Conservation (phyloP, 37 sponge, comb jelly and placozoan species). For the Cliona cf. orientalis region DNA sequence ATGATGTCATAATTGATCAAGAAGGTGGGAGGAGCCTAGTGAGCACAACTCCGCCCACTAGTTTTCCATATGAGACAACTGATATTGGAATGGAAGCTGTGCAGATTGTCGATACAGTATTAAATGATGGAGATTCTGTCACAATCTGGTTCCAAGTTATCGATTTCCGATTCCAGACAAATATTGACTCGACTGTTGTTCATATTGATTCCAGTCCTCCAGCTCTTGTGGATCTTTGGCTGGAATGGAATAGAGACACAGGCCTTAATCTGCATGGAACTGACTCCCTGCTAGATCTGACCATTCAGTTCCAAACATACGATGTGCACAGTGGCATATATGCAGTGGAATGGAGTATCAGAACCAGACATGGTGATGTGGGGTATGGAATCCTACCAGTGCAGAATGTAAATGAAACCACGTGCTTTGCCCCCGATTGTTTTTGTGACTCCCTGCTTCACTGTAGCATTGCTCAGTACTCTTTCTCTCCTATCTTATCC, state of each 20-base stretch:
- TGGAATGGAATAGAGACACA: conserved; percentile 40
- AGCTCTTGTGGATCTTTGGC: conserved; percentile 34
- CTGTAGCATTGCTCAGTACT: conserved; percentile 34
- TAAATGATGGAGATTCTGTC: conserved; percentile 74
- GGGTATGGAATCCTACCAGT: conserved; percentile 63
- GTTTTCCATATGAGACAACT: conserved; percentile 8
- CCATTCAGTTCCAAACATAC: conserved; percentile 39
- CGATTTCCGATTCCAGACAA: conserved; percentile 43
- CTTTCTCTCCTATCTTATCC: conserved; percentile 23
- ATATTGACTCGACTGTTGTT: conserved; percentile 52
- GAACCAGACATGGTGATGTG: conserved; percentile 35
- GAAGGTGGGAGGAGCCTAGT: conserved; percentile 36
- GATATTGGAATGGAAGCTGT: conserved; percentile 63
- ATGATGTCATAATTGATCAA: conserved; percentile 36
- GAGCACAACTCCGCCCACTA: conserved; percentile 21
- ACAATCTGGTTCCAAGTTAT: conserved; percentile 71
- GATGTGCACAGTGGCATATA: conserved; percentile 64
- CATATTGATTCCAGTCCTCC: conserved; percentile 81
- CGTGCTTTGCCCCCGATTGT: conserved; percentile 36
- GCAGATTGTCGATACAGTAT: neutral
- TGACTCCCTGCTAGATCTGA: conserved; percentile 33
- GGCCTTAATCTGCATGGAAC: conserved; percentile 54
- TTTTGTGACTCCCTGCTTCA: conserved; percentile 48
- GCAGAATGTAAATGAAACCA: neutral
- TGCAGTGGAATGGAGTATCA: conserved; percentile 66